phyloP scores from a whole-genome alignment of 2,888 invertebrate genomes.

The Elmis aenea region DNA sequence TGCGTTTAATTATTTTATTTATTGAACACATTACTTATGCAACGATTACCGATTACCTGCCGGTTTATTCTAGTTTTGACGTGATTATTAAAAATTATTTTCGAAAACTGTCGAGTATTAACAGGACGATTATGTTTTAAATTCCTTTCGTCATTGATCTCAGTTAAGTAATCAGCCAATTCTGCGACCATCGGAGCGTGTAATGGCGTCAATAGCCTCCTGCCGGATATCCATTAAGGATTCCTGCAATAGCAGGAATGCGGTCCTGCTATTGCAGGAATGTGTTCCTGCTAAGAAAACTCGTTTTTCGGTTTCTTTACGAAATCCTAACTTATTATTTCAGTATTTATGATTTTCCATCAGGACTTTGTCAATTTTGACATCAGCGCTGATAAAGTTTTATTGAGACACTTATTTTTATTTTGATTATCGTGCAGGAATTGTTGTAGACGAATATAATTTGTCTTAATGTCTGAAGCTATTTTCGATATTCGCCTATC shows the following conservation, averaged over 20 bases:
- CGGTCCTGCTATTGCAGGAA: constrained; percentile 8
- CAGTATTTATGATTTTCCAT: too few species aligned
- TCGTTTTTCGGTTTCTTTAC: too few species aligned
- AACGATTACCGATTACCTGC: constrained; percentile 1
- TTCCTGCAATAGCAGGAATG: constrained; percentile 25
- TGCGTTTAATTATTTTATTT: too few species aligned
- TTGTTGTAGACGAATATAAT: too few species aligned
- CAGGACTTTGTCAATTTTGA: too few species aligned
- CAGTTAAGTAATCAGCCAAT: constrained; percentile 26
- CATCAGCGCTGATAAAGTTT: too few species aligned
- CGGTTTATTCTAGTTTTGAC: neutral
- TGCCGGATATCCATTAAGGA: constrained; percentile 33
- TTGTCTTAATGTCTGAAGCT: too few species aligned
- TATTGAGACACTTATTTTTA: too few species aligned
- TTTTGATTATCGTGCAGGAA: too few species aligned
- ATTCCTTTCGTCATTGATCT: constrained; percentile 18
- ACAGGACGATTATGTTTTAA: neutral
- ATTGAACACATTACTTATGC: constrained; percentile 2
- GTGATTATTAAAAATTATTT: too few species aligned
- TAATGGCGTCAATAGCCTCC: constrained; percentile 32
- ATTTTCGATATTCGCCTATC: too few species aligned
- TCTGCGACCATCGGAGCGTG: constrained; percentile 26
- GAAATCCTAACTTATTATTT: too few species aligned
- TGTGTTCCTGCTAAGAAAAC: constrained; percentile 18
- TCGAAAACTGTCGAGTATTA: neutral